Base-by-base conservation (phyloP, 2,113 vertebrate species). In the Choloepus hoffmanni region DNA sequence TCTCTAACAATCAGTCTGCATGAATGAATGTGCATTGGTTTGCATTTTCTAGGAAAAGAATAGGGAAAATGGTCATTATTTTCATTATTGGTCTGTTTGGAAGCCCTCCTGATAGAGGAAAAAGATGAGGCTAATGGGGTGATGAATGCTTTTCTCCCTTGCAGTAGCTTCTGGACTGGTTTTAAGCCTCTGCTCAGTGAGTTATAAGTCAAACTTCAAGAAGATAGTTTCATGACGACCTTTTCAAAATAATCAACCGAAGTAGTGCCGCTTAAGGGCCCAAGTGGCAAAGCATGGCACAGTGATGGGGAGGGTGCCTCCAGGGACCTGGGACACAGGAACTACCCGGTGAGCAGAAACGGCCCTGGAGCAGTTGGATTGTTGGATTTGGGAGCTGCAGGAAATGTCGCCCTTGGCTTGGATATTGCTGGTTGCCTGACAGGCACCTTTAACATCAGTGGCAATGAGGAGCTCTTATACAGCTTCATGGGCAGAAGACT, bases 31-130 rank as follows among this genome's bases (percentile, higher is more conserved):
- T 89, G 58, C 15, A 48, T 4, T 23, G 28, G 48, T 74, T 85
- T 89, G 23, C 43, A 67, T 60, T 86, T 95, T 89, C 68, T 76
- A 86, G 40, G 84, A 91, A 58, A 91, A 87, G 26, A 85, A 14
- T 84, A 78, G 89, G 26, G 11, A 79, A 86, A n/a, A 70, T 13
- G 53, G 3, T 50, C 26, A 11, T 82, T 53, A 67, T 60, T 43
- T 7, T 40, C 24, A 5, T 45, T 65, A 1, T 43, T 48, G 23
- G 5, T 76, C 58, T 85, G 9, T 26, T 74, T 91, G 26, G 53
- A 85, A 94, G 60, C 84, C 7, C 30, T 89, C 55, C 58, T 53
- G 13, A 76, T 45, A 65, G 70, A 84, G 36, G 77, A 68, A 89
- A 67, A 40, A 2, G 18, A 18, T 2, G 48, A 74, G 65, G 18